Evolutionary conservation across 2,888 invertebrate genomes (phyloP), one percentile per base, ranked within the genome.

Genomic region (Megalurothrips usitatus): DNA sequence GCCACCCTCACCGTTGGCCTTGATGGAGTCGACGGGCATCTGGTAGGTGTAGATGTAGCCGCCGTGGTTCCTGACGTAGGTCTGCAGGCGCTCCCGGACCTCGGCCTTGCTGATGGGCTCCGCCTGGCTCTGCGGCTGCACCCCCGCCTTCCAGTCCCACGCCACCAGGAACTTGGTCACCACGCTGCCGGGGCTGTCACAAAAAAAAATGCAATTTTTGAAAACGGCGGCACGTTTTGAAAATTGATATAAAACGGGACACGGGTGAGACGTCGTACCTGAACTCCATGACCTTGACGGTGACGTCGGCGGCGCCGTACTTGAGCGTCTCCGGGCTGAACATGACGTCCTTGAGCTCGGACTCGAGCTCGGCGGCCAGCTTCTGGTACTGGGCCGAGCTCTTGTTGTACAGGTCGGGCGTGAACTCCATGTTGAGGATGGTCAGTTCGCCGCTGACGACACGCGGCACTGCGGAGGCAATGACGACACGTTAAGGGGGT

Each of bases 391-490:
- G 90, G 23, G 89, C 86, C 81, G 92, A 93, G 68, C 91, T 91
- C 26, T 89, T 88, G 84, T 93, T 89, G 58, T 88, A 86, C 78
- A 94, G 88, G 34, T 89, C 91, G 1, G 90, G 87, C 14, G 89
- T 88, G 86, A 90, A 94, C 78, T 91, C 89, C 84, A 92, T 89
- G 85, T 93, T 92, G 84, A 92, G 92, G 58, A 94, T 89, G 82
- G 87, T 90, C 81, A 94, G 85, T 84, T 91, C 89, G 3, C 93
- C 93, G 86, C 94, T 92, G 78, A 94, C 85, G 4, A 92, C 92
- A 85, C 91, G 89, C 80, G 93, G 92, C 83, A 94, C 94, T 91
- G 88, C 83, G 80, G 84, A 79, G 80, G 28, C 12, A 82, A 82
- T 0, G 43, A 75, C 23, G 11, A 10, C 4, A 48, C 9, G 52